Conservation (phyloP, 2,888 invertebrate genomes). For the Chrysolina haemoptera region DNA sequence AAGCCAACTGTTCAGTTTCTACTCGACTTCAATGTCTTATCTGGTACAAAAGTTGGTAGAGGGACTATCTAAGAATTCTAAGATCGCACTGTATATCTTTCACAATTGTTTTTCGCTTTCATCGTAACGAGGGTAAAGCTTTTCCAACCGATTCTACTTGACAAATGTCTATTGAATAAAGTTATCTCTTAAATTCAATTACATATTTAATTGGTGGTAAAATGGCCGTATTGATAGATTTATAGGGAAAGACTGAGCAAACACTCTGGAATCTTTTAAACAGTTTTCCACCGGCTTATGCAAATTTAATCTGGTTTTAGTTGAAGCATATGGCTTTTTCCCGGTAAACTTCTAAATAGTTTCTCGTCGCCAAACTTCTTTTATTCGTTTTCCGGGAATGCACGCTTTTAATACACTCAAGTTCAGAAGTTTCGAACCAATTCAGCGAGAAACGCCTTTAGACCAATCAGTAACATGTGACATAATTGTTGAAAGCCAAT, state of each 20-base stretch:
- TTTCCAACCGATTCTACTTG: background rate
- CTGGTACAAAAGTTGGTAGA: no score
- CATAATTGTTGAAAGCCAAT: background rate
- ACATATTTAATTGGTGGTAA: slow-evolving; percentile 26
- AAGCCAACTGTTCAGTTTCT: no score
- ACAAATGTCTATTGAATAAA: slow-evolving; percentile 16
- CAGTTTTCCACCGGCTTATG: slow-evolving; percentile 28
- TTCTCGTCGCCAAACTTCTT: slow-evolving; percentile 25
- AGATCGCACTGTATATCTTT: background rate
- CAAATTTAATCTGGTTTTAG: slow-evolving; percentile 33
- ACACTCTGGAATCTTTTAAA: slow-evolving; percentile 24
- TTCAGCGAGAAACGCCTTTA: background rate
- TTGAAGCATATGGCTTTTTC: slow-evolving; percentile 28
- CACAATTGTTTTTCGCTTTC: slow-evolving; percentile 1
- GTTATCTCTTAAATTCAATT: slow-evolving; percentile 6
- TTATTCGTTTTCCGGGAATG: slow-evolving; percentile 4
- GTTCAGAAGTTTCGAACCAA: slow-evolving; percentile 2
- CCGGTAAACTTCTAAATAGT: slow-evolving; percentile 34
- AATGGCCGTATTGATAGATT: slow-evolving; percentile 32
- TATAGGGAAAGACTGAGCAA: slow-evolving; percentile 29
- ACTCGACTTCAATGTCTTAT: no score
- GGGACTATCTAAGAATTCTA: no score
- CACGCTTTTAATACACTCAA: background rate
- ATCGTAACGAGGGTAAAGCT: background rate
- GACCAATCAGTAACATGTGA: background rate